phyloP scores from a whole-genome alignment of 2,888 invertebrate genomes.

The Andrena flavipes region DNA sequence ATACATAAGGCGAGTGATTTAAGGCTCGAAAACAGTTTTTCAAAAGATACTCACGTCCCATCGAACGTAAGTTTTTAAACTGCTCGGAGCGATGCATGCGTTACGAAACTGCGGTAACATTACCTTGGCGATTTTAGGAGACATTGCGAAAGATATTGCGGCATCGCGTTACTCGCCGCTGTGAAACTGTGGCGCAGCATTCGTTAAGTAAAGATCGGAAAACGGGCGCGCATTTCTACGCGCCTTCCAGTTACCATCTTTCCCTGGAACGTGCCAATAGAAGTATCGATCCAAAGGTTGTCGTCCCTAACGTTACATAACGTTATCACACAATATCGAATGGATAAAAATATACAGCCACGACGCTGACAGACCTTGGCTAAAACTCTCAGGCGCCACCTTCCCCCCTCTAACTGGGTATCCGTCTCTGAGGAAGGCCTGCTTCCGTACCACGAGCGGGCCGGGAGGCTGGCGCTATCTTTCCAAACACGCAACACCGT shows the following conservation, averaged over 20 bases:
- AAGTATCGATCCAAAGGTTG: conserved; percentile 35
- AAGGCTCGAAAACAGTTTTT: background rate
- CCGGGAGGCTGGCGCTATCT: background rate
- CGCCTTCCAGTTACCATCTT: background rate
- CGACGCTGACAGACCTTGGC: no score
- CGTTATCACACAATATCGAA: background rate
- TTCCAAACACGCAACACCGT: conserved; percentile 10
- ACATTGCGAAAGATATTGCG: background rate
- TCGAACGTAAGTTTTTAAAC: no score
- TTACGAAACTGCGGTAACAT: no score
- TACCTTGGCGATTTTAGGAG: background rate
- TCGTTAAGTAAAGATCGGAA: no score
- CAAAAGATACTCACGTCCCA: background rate
- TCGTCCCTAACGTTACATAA: conserved; percentile 27
- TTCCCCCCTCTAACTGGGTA: no score
- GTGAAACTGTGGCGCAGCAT: no score
- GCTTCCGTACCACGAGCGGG: background rate
- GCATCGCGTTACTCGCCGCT: no score
- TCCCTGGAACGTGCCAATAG: background rate
- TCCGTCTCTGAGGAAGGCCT: no score
- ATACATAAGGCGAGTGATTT: background rate
- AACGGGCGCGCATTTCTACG: background rate
- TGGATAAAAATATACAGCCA: background rate
- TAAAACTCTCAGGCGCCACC: no score
- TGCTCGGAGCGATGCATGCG: no score